Percentiles rank a stretch among this genome's conserved stretches.
These are phyloP conservation scores for Oxyscelio sp. DNA, from an alignment of 2,888 invertebrate species.

Conservation along the genomic window DNA sequence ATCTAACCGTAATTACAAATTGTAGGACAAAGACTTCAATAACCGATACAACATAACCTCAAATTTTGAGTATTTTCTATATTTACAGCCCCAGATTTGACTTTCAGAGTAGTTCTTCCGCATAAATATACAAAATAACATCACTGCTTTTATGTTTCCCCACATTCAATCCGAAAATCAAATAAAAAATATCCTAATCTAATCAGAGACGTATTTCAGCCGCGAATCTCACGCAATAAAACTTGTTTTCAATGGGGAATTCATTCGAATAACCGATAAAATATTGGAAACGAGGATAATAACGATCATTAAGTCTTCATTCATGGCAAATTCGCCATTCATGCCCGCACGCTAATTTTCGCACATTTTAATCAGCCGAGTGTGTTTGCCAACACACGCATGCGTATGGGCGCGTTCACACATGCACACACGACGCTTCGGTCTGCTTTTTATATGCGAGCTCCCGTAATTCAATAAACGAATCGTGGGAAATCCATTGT, in stretches of 20 bases:
- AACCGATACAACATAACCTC: background rate
- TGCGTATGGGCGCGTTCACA: background rate
- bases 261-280: constrained; percentile 6
- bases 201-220: background rate
- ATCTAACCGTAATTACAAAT: too few species aligned
- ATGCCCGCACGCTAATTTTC: constrained; percentile 57
- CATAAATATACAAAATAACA: too few species aligned
- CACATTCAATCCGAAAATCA: too few species aligned
- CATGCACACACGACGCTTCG: too few species aligned
- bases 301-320: constrained; percentile 53
- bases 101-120: too few species aligned
- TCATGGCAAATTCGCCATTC: constrained; percentile 63
- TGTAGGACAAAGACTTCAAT: too few species aligned
- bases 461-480: constrained; percentile 74
- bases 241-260: background rate
- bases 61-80: background rate
- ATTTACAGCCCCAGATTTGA: too few species aligned
- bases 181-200: too few species aligned
- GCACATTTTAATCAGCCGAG: constrained; percentile 61
- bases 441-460: constrained; percentile 55
- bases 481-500: constrained; percentile 84
- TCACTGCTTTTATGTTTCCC: too few species aligned
- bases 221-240: background rate
- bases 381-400: constrained; percentile 21
- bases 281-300: constrained; percentile 31